Conservation (phyloP, 2,888 invertebrate genomes). For the Anodontia alba region DNA sequence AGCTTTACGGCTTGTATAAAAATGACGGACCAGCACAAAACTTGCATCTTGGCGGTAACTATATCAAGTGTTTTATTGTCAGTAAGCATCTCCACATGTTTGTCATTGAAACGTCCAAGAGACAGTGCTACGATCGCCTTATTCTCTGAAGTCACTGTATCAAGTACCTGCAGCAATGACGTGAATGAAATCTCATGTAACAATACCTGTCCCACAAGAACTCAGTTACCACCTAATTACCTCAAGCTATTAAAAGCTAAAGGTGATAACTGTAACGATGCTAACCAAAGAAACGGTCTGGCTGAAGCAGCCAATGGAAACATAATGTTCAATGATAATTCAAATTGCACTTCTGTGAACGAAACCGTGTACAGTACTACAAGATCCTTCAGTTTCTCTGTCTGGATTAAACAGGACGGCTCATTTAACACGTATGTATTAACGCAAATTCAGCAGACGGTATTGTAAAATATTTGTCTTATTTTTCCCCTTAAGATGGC, state of each 20-base stretch:
- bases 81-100: too few relatives aligned
- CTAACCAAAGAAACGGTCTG: background rate
- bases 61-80: too few relatives aligned
- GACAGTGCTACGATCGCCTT: background rate
- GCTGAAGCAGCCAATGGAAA: background rate
- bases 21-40: too few relatives aligned
- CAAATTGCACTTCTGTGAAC: background rate
- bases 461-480: too few relatives aligned
- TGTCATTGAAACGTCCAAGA: background rate
- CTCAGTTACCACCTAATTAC: background rate
- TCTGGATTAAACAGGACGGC: background rate
- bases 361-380: background rate
- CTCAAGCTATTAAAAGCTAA: background rate
- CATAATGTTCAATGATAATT: background rate
- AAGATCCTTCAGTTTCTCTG: background rate
- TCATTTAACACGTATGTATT: background rate
- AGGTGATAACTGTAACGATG: background rate
- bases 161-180: background rate
- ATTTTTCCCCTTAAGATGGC: too few relatives aligned
- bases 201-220: conserved; percentile 1
- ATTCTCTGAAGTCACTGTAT: background rate
- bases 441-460: too few relatives aligned
- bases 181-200: background rate
- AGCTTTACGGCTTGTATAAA: too few relatives aligned
- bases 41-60: too few relatives aligned